phyloP scores from a whole-genome alignment of 2,113 vertebrate species.

The Candoia aspera region DNA sequence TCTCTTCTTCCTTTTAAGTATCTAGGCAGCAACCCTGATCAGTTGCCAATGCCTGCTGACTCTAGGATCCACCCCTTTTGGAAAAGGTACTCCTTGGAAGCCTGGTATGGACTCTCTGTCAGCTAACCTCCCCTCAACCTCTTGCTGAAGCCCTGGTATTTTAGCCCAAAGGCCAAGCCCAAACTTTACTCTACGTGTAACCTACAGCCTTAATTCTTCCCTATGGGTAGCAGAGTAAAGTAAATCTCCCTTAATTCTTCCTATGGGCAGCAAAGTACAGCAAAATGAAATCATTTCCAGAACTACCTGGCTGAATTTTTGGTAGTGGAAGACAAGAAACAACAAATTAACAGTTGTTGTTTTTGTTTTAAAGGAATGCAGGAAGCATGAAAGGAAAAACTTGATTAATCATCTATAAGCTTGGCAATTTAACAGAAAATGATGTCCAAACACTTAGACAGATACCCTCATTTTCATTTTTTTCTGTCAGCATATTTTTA shows the following conservation, averaged over 20 bases:
- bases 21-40: not conserved
- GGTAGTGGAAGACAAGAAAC: not conserved
- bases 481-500: not conserved
- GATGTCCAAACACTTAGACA: not conserved
- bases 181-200: not conserved
- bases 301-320: not conserved
- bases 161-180: not conserved
- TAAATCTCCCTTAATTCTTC: not conserved
- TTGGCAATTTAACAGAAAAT: not conserved
- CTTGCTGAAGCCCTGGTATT: not conserved
- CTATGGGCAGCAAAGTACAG: not conserved
- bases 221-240: not conserved
- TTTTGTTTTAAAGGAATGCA: not conserved
- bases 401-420: not conserved
- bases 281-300: not conserved
- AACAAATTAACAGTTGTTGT: not conserved
- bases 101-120: not conserved
- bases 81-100: not conserved
- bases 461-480: not conserved
- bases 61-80: not conserved
- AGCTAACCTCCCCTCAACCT: not conserved
- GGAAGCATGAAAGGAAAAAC: not conserved
- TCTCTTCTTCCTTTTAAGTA: not conserved
- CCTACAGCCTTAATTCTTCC: not conserved
- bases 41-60: not conserved